Percentiles rank a stretch among this genome's conserved stretches.
Conservation (phyloP, 92 coral and sea anemone species). For the Epizoanthus scotinus region DNA sequence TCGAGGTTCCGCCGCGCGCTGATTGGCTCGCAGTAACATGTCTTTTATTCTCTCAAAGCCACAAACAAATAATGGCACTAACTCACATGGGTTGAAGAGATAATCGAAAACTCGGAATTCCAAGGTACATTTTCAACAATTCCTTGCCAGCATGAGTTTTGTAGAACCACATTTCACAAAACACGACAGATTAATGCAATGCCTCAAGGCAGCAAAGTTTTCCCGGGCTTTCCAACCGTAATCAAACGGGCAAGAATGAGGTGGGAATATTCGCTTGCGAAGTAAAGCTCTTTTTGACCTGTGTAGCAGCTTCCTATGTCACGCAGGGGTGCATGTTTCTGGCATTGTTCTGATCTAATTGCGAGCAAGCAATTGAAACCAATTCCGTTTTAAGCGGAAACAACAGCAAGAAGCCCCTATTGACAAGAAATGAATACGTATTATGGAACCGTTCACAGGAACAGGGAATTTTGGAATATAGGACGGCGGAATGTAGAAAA, state of each 20-base stretch:
- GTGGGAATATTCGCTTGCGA: neutral
- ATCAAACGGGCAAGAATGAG: neutral
- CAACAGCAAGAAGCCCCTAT: neutral
- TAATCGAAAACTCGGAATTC: neutral
- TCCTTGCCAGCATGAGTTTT: neutral
- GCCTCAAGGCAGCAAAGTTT: neutral
- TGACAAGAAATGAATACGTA: neutral
- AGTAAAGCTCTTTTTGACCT: neutral
- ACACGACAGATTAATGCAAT: neutral
- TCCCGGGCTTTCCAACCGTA: constrained; percentile 3
- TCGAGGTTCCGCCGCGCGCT: constrained; percentile 23
- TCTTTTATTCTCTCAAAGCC: constrained; percentile 2
- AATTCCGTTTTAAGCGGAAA: constrained; percentile 4
- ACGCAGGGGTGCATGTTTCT: neutral
- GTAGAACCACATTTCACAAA: neutral
- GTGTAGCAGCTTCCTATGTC: neutral
- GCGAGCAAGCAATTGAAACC: constrained; percentile 3
- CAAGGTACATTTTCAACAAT: neutral
- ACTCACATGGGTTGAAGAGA: constrained; percentile 15
- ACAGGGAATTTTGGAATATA: no score
- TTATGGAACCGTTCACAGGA: no score
- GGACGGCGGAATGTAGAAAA: no score
- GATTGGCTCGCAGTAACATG: constrained; percentile 24
- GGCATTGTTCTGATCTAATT: constrained; percentile 3
- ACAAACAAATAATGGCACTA: constrained; percentile 5